Evolutionary conservation across 1,140 invertebrate species (phyloP), one percentile per base, ranked within the genome.

Genomic region (Caenorhabditis tropicalis): DNA sequence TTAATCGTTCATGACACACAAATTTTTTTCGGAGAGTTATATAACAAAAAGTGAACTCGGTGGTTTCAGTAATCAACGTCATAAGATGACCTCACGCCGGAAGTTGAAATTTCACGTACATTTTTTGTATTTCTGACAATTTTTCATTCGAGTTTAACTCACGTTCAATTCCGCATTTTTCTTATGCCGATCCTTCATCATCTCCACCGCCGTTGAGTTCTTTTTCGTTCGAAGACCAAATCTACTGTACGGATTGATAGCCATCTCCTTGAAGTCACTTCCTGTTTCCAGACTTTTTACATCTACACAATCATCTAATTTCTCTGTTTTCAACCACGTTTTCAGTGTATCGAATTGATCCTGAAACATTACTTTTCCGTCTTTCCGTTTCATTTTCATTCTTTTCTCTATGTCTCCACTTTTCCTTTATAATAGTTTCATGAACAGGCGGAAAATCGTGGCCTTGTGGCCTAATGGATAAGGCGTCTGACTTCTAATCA

Each of bases 401-500:
- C 48, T 51, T 19, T 5, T n/a, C 19, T 15, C 48, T 10, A 5
- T n/a, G 5, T 2, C 19, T 5, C 48, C n/a, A 0, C 53, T 19
- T n/a, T 1, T 3, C 53, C 21, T 56, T 56, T 15, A 56, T 56
- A 5, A 10, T 10, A 24, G 12, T 24, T 10, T 7, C 15, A 19
- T 7, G 4, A 24, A 10, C 7, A 10, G 21, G 5, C 21, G 7
- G 12, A 21, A 9, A 56, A 56, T 27, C 58, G 31, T 65, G 58
- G 58, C 58, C 58, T 65, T 65, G 48, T 49, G 58, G 29, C 49
- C 58, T 33, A 43, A 65, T 79, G 36, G 49, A 86, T 86, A 36
- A 85, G 53, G 48, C 49, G 46, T 86, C 81, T 53, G 49, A 85
- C 60, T 29, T 65, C 48, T 46, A 81, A 74, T 86, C n/a, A 29